These are phyloP conservation scores for Stenodera caucasica DNA, from an alignment of 2,888 invertebrate species.

Conservation along the genomic window DNA sequence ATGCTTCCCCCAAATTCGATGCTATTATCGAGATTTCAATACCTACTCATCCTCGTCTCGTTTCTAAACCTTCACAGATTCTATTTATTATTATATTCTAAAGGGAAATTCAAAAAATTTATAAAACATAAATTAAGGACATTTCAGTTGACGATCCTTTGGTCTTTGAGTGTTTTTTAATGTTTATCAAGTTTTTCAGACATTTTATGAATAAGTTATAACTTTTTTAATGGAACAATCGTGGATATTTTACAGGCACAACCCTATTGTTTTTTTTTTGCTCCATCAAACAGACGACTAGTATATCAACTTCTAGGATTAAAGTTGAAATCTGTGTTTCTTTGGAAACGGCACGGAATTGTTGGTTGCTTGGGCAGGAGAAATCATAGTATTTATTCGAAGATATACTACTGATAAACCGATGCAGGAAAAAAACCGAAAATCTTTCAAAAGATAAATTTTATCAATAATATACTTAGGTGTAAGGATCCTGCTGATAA, in stretches of 20 bases:
- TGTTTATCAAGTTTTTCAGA: slow-evolving; percentile 28
- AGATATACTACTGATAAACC: slow-evolving; percentile 12
- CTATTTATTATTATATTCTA: slow-evolving; percentile 26
- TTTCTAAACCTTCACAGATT: slow-evolving; percentile 22
- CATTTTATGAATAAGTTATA: slow-evolving; percentile 38
- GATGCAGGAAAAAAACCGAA: no score
- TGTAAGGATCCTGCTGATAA: slow-evolving; percentile 8
- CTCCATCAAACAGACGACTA: slow-evolving; percentile 21
- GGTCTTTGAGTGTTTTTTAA: slow-evolving; percentile 37
- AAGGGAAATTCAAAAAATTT: slow-evolving; percentile 23
- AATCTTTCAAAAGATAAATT: no score
- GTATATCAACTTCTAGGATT: slow-evolving; percentile 38
- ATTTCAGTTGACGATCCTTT: slow-evolving; percentile 50
- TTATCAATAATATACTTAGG: neutral
- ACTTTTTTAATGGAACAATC: slow-evolving; percentile 41
- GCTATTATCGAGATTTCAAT: slow-evolving; percentile 23
- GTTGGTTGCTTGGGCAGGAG: slow-evolving; percentile 22
- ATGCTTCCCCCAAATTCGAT: slow-evolving; percentile 18
- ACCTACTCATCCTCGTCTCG: neutral
- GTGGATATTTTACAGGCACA: slow-evolving; percentile 35
- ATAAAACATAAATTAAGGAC: neutral
- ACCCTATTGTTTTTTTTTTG: no score
- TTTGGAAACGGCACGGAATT: slow-evolving; percentile 49
- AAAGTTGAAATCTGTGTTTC: slow-evolving; percentile 48
- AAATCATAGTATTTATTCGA: slow-evolving; percentile 19